These are phyloP conservation scores for Potamilus streckersoni DNA, from an alignment of 1,140 invertebrate genomes.

Conservation along the genomic window DNA sequence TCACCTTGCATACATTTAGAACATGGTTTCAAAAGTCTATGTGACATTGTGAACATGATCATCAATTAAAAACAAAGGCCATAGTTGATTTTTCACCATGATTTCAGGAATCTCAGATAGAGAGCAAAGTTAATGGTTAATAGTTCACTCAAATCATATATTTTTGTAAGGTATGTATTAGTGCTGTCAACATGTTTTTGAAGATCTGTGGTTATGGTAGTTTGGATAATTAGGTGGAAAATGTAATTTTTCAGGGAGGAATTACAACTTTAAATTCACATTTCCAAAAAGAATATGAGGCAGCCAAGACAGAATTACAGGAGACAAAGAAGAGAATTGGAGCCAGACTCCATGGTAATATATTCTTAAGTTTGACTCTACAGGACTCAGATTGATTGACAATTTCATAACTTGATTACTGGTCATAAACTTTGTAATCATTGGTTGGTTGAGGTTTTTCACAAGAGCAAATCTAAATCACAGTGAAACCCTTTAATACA, in stretches of 20 bases:
- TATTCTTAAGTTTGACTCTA: not conserved
- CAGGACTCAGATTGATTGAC: not conserved
- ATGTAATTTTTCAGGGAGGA: slow-evolving; percentile 48
- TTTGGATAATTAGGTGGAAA: not conserved
- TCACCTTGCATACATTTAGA: no score
- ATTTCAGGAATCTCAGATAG: no score
- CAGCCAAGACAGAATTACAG: slow-evolving; percentile 41
- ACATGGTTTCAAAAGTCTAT: no score
- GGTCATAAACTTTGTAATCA: not conserved
- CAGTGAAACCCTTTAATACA: no score
- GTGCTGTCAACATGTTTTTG: no score
- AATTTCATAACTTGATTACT: not conserved
- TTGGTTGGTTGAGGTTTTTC: not conserved
- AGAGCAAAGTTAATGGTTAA: no score
- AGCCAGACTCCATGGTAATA: slow-evolving; percentile 43
- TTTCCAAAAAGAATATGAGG: slow-evolving; percentile 50
- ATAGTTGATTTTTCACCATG: no score
- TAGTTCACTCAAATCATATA: no score
- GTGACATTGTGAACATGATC: no score
- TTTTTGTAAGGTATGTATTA: no score
- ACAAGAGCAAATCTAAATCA: not conserved
- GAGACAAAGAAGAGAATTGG: slow-evolving; percentile 36
- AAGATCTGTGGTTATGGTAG: no score
- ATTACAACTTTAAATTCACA: slow-evolving; percentile 54
- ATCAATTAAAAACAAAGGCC: no score